phyloP scores from a whole-genome alignment of 2,888 invertebrate genomes.

The Exocentrus adspersus region DNA sequence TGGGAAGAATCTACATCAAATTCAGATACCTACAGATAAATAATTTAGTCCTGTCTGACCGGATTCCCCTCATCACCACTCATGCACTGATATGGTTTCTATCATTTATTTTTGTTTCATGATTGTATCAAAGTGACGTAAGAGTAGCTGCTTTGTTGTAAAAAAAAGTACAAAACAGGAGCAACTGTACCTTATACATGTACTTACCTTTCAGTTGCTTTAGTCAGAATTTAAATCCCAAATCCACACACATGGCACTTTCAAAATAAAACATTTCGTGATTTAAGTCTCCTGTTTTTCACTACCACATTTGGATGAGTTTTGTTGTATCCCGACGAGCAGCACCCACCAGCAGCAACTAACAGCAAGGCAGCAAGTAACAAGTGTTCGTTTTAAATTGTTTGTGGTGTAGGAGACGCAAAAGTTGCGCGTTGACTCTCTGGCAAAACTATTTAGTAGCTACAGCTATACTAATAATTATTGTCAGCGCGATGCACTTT shows the following conservation, averaged over 20 bases:
- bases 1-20: slow-evolving; percentile 4
- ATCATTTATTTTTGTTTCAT: slow-evolving; percentile 13
- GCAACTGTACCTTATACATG: too few species aligned
- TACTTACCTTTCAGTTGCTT: too few species aligned
- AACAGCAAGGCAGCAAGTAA: too few species aligned
- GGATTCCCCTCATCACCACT: too few species aligned
- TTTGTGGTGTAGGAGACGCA: slow-evolving; percentile 11
- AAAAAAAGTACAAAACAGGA: too few species aligned
- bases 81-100: slow-evolving; percentile 9
- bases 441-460: slow-evolving; percentile 2
- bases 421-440: slow-evolving; percentile 17
- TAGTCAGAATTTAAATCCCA: too few species aligned
- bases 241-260: too few species aligned
- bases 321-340: too few species aligned
- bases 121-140: too few species aligned
- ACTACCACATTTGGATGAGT: slow-evolving; percentile 18
- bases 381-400: slow-evolving; percentile 22
- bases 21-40: slow-evolving; percentile 12
- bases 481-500: slow-evolving; percentile 22
- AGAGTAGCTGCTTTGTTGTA: too few species aligned
- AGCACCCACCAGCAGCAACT: too few species aligned
- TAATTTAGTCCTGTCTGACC: slow-evolving; percentile 13
- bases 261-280: too few species aligned
- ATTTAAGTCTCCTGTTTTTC: slow-evolving; percentile 10
- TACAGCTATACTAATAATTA: slow-evolving; percentile 19